phyloP scores from a whole-genome alignment of 2,113 vertebrate genomes.

The Tichodroma muraria region DNA sequence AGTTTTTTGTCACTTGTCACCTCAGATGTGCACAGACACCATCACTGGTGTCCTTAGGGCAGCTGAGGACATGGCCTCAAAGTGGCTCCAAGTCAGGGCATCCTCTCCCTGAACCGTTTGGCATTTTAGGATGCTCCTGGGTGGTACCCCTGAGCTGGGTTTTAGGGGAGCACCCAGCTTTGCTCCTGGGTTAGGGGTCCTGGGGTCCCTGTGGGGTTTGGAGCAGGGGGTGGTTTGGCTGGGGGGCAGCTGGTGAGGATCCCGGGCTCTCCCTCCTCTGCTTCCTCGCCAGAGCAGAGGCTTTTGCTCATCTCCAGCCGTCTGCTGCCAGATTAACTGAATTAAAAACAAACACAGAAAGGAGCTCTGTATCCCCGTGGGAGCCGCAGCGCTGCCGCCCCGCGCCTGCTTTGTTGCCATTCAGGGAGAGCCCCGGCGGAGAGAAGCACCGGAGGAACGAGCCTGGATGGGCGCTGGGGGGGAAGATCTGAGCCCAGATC shows the following conservation, averaged over 20 bases:
- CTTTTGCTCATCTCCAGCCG: neutral
- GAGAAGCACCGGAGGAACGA: accelerated
- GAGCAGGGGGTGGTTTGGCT: accelerated
- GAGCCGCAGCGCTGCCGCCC: neutral
- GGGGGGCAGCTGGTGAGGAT: neutral
- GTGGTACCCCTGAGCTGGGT: neutral
- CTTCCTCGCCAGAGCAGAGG: neutral
- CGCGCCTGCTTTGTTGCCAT: accelerated
- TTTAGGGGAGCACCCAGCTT: neutral
- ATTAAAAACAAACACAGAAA: neutral
- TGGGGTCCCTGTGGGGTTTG: neutral
- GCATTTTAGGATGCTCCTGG: neutral
- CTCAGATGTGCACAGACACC: neutral
- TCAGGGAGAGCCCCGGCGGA: accelerated
- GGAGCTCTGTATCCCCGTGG: accelerated
- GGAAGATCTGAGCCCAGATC: neutral
- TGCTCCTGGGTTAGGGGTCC: neutral
- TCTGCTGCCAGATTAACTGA: neutral
- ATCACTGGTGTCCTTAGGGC: neutral
- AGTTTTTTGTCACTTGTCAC: neutral
- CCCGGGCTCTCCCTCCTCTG: neutral
- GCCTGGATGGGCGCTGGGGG: neutral
- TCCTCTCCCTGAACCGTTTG: neutral
- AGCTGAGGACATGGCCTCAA: neutral
- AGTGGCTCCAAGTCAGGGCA: neutral